Evolutionary conservation across 2,797 vertebrate species (phyloP).

Genomic region (Chrysocyon brachyurus): DNA sequence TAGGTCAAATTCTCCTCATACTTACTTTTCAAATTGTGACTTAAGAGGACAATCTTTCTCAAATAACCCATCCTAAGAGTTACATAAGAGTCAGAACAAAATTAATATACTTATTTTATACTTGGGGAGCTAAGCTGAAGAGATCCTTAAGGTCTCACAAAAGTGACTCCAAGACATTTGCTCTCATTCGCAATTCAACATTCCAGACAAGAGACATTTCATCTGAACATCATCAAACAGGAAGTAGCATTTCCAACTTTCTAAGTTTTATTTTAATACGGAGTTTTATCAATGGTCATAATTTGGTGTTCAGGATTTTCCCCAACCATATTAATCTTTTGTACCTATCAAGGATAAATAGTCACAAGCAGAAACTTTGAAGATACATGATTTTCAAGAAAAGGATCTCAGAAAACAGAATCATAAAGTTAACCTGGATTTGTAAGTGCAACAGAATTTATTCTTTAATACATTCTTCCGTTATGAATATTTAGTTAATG

Average conservation of each 20-base stretch:
- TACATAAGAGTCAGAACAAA: background rate
- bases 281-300: background rate
- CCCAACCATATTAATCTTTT: background rate
- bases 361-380: background rate
- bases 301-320: constrained; percentile 29
- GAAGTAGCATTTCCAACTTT: background rate
- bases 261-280: constrained; percentile 34
- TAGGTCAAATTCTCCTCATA: constrained; percentile 11
- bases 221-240: constrained; percentile 12
- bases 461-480: constrained; percentile 42
- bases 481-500: constrained; percentile 52
- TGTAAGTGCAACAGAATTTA: constrained; percentile 13
- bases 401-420: constrained; percentile 12
- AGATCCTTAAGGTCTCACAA: background rate
- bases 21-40: constrained; percentile 40
- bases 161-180: background rate
- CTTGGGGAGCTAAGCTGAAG: background rate
- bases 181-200: background rate
- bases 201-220: background rate
- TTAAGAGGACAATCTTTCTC: constrained; percentile 1
- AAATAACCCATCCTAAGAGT: constrained; percentile 2
- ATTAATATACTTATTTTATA: background rate
- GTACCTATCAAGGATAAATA: background rate
- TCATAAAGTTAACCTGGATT: constrained; percentile 14
- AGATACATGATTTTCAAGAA: constrained; percentile 43